A percentile compares a stretch with the other conserved stretches of the same genome.
phyloP scores from a whole-genome alignment of 1,140 invertebrate genomes.

The Anadara kagoshimensis region DNA sequence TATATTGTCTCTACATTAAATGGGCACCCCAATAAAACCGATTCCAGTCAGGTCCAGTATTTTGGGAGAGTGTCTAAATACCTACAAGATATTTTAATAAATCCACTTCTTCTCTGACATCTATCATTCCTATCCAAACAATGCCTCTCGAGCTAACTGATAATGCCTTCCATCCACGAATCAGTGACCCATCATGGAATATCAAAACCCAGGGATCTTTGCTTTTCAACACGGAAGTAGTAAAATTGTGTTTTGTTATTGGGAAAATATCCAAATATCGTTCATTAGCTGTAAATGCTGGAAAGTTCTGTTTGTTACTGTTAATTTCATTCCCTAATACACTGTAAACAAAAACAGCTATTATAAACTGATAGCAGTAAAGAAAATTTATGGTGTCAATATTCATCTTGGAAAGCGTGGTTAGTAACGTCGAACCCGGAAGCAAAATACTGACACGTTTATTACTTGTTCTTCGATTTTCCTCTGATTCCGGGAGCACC shows the following conservation, averaged over 20 bases:
- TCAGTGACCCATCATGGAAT: slow-evolving; percentile 55
- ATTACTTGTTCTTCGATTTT: too few relatives aligned
- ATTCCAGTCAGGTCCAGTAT: not conserved
- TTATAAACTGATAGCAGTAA: too few relatives aligned
- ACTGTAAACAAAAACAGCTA: too few relatives aligned
- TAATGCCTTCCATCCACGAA: slow-evolving; percentile 57
- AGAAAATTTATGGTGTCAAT: too few relatives aligned
- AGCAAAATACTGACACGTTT: too few relatives aligned
- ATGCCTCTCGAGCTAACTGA: slow-evolving; percentile 54
- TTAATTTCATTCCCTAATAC: too few relatives aligned
- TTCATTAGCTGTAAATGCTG: slow-evolving; percentile 28
- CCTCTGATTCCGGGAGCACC: too few relatives aligned
- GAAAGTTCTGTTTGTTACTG: too few relatives aligned
- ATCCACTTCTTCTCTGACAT: slow-evolving; percentile 42
- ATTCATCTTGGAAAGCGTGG: too few relatives aligned
- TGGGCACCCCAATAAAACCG: too few relatives aligned
- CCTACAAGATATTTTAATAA: slow-evolving; percentile 55
- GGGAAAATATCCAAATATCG: slow-evolving; percentile 56
- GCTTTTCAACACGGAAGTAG: slow-evolving; percentile 45
- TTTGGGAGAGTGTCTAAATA: not conserved
- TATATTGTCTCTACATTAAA: too few relatives aligned
- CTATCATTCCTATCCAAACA: slow-evolving; percentile 57
- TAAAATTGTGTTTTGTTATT: slow-evolving; percentile 54
- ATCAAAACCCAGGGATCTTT: slow-evolving; percentile 62
- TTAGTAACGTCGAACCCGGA: too few relatives aligned